Evolutionary conservation across 2,888 invertebrate species (phyloP).

Genomic region (Drosophila atripex): DNA sequence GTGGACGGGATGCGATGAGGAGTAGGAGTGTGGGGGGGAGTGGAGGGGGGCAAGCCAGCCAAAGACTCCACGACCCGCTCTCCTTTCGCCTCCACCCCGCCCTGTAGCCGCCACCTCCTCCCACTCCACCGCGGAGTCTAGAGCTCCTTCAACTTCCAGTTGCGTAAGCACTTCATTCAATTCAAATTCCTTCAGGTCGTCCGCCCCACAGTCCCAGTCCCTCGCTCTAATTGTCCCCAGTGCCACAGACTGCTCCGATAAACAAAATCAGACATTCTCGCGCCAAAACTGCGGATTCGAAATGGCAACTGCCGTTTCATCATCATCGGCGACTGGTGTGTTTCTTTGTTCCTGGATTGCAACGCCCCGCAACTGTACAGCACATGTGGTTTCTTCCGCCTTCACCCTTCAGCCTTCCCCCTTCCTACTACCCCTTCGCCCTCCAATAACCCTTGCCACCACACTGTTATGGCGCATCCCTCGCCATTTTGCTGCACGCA

Average conservation of each 20-base stretch:
- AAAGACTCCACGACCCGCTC: conserved; percentile 25
- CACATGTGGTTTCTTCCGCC: conserved; percentile 62
- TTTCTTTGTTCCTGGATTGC: conserved; percentile 22
- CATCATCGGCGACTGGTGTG: not conserved
- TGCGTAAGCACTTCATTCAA: conserved; percentile 79
- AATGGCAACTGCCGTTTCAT: conserved; percentile 22
- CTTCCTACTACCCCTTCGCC: not conserved
- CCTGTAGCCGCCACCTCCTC: not conserved
- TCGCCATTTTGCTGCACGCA: conserved; percentile 40
- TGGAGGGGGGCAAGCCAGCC: conserved; percentile 32
- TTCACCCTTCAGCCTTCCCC: not conserved
- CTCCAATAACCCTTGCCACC: not conserved
- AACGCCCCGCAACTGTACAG: conserved; percentile 74
- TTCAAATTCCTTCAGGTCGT: conserved; percentile 65
- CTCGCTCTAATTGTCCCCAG: conserved; percentile 67
- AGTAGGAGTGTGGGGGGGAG: not conserved
- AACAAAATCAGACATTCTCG: not conserved
- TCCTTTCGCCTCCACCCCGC: conserved; percentile 11
- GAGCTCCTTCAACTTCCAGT: conserved; percentile 75
- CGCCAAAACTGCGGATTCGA: not conserved
- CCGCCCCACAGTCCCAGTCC: conserved; percentile 42
- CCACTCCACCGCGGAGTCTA: conserved; percentile 29
- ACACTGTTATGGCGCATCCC: conserved; percentile 13
- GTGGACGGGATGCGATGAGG: conserved; percentile 1
- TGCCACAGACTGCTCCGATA: too few species aligned